phyloP scores from a whole-genome alignment of 2,113 vertebrate species.

The Todiramphus chloris region DNA sequence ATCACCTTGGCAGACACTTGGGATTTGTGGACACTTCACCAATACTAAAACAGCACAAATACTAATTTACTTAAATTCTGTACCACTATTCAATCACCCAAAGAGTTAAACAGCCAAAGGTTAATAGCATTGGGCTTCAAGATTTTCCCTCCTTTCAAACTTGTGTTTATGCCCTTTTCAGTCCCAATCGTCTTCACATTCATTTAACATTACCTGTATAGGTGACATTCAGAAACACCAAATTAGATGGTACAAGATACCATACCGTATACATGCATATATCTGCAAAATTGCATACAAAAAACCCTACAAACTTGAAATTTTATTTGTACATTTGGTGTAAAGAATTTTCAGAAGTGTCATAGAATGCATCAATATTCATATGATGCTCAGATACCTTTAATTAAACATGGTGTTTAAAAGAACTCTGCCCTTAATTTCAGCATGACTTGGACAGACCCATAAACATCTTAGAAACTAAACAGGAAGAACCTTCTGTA shows the following conservation, averaged over 20 bases:
- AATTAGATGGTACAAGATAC: not conserved
- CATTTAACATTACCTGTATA: not conserved
- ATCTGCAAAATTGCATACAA: not conserved
- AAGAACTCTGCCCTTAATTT: not conserved
- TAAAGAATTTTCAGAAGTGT: not conserved
- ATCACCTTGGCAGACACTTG: not conserved
- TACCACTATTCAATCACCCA: not conserved
- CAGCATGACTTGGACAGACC: not conserved
- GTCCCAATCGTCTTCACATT: not conserved
- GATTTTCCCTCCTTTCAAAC: not conserved
- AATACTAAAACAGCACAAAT: not conserved
- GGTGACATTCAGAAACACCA: not conserved
- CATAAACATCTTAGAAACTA: not conserved
- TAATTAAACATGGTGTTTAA: not conserved
- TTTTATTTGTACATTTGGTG: not conserved
- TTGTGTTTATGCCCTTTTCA: not conserved
- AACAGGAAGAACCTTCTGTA: not conserved
- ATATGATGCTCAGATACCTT: not conserved
- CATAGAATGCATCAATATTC: not conserved
- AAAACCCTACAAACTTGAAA: not conserved
- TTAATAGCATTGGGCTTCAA: not conserved
- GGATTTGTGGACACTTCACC: not conserved
- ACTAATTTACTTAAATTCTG: not conserved
- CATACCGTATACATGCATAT: rapidly evolving
- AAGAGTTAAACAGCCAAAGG: not conserved